These are phyloP conservation scores for Nemopilema nomurai DNA, from an alignment of 30 jellyfish, hydroid and myxozoan genomes.

Conservation along the genomic window DNA sequence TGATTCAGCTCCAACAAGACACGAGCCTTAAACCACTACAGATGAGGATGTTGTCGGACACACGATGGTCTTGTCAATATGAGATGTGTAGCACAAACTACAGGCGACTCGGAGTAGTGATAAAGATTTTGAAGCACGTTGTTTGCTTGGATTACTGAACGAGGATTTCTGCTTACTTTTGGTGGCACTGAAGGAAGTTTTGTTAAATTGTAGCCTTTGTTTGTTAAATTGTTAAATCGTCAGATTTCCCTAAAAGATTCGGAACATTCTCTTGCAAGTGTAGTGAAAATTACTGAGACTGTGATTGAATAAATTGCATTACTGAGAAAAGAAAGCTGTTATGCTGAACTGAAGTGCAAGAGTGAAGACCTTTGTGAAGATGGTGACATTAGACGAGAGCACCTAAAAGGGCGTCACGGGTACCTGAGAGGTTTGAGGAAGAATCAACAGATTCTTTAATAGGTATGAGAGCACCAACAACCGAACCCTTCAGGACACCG, in stretches of 20 bases:
- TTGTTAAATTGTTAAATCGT: too few species aligned
- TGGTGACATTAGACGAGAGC: conserved; percentile 31
- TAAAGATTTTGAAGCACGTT: conserved; percentile 44
- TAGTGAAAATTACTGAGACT: conserved; percentile 13
- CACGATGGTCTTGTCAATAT: conserved; percentile 17
- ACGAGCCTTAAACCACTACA: conserved; percentile 7
- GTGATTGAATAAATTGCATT: conserved; percentile 39
- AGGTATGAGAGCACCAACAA: neutral
- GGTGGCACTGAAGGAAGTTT: conserved; percentile 6
- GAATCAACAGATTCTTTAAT: conserved; percentile 13
- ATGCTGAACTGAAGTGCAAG: conserved; percentile 40
- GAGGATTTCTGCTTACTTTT: conserved; percentile 38
- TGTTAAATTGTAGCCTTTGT: neutral
- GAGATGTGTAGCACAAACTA: conserved; percentile 20
- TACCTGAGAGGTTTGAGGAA: conserved; percentile 32
- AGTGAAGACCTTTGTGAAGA: conserved; percentile 45
- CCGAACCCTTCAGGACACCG: conserved; percentile 1
- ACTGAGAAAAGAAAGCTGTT: conserved; percentile 38
- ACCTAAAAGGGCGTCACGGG: conserved; percentile 31
- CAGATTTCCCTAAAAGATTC: conserved; percentile 40
- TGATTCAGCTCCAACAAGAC: conserved; percentile 11
- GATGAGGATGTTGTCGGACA: conserved; percentile 10
- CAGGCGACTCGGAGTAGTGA: conserved; percentile 18
- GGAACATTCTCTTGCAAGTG: conserved; percentile 38
- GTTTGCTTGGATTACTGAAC: conserved; percentile 33